A percentile compares a stretch with the other conserved stretches of the same genome.
These are phyloP conservation scores for Adelosebastes latens DNA, from an alignment of 2,797 vertebrate species.

Conservation along the genomic window DNA sequence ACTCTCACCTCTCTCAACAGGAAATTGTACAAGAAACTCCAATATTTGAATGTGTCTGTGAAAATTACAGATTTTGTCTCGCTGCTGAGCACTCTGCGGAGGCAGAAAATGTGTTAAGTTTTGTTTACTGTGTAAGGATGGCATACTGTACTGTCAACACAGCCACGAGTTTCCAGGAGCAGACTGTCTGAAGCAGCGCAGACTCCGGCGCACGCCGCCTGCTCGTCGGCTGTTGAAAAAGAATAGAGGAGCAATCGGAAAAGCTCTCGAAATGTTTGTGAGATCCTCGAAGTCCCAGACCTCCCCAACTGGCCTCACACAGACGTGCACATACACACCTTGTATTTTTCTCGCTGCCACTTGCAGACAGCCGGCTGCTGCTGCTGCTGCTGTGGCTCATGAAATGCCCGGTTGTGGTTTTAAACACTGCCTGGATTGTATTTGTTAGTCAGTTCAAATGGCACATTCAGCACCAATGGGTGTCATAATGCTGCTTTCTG, in stretches of 20 bases:
- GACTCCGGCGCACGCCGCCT: not conserved
- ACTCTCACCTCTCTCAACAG: not conserved
- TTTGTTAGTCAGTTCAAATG: conserved; percentile 16
- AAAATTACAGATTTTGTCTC: not conserved
- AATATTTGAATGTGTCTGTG: not conserved
- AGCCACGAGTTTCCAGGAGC: not conserved
- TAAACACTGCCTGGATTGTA: not conserved
- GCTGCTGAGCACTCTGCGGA: not conserved
- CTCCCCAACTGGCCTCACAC: not conserved
- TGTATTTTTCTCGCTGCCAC: conserved; percentile 3
- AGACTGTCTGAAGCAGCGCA: conserved; percentile 19
- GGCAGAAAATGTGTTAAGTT: not conserved
- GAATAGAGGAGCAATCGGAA: conserved; percentile 20
- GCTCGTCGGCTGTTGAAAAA: conserved; percentile 12
- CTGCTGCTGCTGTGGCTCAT: not conserved
- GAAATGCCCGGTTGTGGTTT: not conserved
- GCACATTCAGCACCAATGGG: not conserved
- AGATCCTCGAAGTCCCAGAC: conserved; percentile 22
- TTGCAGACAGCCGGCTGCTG: conserved; percentile 6
- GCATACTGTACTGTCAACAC: not conserved
- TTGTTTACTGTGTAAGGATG: conserved; percentile 8
- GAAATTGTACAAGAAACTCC: not conserved
- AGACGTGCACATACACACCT: not conserved
- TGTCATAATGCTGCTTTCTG: conserved; percentile 3
- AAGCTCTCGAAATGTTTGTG: conserved; percentile 26